A percentile compares a stretch with the other conserved stretches of the same genome.
These are phyloP conservation scores for Buathra laborator DNA, from an alignment of 2,888 invertebrate genomes.

Conservation along the genomic window DNA sequence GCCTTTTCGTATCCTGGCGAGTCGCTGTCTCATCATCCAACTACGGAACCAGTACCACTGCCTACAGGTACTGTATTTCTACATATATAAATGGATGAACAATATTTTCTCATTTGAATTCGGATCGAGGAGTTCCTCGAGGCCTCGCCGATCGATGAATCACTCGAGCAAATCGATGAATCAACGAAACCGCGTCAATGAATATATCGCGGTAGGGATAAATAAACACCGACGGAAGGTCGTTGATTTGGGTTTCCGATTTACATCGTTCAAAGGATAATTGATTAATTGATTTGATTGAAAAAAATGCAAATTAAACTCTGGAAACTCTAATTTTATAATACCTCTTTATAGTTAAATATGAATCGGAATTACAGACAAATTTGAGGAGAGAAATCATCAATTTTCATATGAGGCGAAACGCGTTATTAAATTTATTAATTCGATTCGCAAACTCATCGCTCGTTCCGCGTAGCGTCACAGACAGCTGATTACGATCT, in stretches of 20 bases:
- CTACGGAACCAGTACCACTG: slow-evolving; percentile 83
- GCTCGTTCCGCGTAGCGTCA: no score
- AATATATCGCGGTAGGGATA: slow-evolving; percentile 3
- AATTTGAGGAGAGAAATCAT: no score
- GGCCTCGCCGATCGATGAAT: slow-evolving; percentile 46
- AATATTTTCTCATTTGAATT: slow-evolving; percentile 36
- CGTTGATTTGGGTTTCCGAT: background rate
- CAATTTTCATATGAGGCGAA: no score
- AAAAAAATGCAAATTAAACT: no score
- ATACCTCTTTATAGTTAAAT: no score
- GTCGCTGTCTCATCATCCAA: slow-evolving; percentile 83
- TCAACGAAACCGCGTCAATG: slow-evolving; percentile 28
- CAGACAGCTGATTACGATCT: no score
- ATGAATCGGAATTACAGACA: no score
- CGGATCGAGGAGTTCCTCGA: slow-evolving; percentile 33
- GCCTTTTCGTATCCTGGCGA: slow-evolving; percentile 84
- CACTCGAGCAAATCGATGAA: slow-evolving; percentile 54
- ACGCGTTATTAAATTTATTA: no score
- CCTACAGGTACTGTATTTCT: slow-evolving; percentile 76
- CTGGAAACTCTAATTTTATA: no score
- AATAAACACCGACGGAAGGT: background rate
- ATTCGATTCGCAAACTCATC: no score
- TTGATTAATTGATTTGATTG: background rate
- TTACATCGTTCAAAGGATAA: background rate
- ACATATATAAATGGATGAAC: slow-evolving; percentile 5